phyloP scores from a whole-genome alignment of 2,113 vertebrate species.

The Dascyllus trimaculatus region DNA sequence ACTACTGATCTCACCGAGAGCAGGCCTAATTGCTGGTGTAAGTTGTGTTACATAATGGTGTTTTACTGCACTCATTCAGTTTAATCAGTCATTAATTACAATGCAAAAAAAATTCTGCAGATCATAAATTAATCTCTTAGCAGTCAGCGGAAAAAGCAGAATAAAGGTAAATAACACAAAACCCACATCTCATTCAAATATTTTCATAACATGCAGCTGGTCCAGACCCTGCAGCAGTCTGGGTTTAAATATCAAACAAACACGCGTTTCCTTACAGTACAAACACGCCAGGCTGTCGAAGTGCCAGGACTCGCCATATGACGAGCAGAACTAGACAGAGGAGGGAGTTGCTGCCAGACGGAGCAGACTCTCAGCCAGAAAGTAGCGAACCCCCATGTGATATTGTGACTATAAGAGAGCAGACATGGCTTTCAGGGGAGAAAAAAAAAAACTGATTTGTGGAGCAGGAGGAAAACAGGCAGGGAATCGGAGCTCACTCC shows the following conservation, averaged over 20 bases:
- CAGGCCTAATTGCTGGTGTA: conserved; percentile 7
- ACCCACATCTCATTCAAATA: conserved; percentile 39
- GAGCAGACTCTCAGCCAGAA: conserved; percentile 14
- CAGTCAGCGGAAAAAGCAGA: not conserved
- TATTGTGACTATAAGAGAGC: conserved; percentile 4
- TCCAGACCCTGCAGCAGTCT: conserved; percentile 40
- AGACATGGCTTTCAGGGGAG: not conserved
- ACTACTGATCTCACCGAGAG: not conserved
- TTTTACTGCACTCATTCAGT: conserved; percentile 18
- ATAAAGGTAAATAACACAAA: not conserved
- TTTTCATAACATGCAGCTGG: conserved; percentile 64
- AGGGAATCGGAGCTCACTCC: not conserved
- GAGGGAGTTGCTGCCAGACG: conserved; percentile 18
- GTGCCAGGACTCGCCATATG: conserved; percentile 9
- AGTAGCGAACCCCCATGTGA: conserved; percentile 21
- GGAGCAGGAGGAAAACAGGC: not conserved
- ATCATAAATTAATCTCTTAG: not conserved
- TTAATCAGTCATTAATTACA: conserved; percentile 42
- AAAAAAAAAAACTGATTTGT: conserved; percentile 2
- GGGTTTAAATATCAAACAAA: conserved; percentile 66
- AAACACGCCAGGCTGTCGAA: conserved; percentile 20
- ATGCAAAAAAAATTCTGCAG: no score
- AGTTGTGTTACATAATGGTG: conserved; percentile 2
- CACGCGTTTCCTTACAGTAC: conserved; percentile 12
- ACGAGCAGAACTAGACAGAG: conserved; percentile 21